A percentile compares a stretch with the other conserved stretches of the same genome.
These are phyloP conservation scores for Cyprinus carpio DNA, from an alignment of 2,113 vertebrate genomes.

Conservation along the genomic window DNA sequence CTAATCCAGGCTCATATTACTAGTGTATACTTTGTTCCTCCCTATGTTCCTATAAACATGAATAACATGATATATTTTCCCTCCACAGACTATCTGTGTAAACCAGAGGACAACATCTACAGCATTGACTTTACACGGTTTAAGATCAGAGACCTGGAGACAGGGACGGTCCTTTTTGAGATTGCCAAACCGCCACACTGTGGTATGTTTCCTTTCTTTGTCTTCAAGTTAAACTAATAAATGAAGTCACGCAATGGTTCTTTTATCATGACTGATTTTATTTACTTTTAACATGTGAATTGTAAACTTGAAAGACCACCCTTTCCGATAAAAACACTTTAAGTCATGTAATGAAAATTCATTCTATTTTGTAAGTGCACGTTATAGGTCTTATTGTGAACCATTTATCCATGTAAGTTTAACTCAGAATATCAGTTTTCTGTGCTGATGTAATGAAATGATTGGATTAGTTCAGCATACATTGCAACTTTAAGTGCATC, in stretches of 20 bases:
- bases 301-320: too few relatives aligned
- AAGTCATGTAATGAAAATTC: too few relatives aligned
- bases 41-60: background rate
- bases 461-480: background rate
- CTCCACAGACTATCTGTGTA: slow-evolving; percentile 90
- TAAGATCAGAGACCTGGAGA: slow-evolving; percentile 96
- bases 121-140: slow-evolving; percentile 97
- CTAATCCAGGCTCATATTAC: background rate
- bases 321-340: too few relatives aligned
- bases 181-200: slow-evolving; percentile 91
- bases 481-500: background rate
- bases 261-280: background rate
- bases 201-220: slow-evolving; percentile 68
- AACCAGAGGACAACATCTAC: slow-evolving; percentile 93
- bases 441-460: too few relatives aligned
- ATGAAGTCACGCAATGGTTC: background rate
- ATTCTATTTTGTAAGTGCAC: too few relatives aligned
- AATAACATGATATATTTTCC: background rate
- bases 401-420: too few relatives aligned
- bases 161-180: slow-evolving; percentile 93
- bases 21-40: background rate
- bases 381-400: too few relatives aligned
- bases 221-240: background rate
- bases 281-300: background rate
- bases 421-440: too few relatives aligned